Conservation (phyloP, 2,888 invertebrate genomes). For the Aphrophora alni region DNA sequence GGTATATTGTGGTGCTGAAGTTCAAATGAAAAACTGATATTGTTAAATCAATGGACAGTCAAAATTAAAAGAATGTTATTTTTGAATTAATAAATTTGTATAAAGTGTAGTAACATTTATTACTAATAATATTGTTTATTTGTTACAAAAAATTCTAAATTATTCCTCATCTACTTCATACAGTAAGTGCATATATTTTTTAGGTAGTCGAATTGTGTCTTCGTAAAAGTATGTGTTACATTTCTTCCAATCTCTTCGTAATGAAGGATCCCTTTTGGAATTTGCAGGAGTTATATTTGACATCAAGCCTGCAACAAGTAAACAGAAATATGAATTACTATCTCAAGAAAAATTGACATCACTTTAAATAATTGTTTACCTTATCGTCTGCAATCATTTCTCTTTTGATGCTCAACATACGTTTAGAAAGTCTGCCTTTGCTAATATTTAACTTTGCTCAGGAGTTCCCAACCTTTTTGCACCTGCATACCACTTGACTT, state of each 20-base stretch:
- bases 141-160: neutral
- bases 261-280: conserved; percentile 72
- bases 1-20: too few species aligned
- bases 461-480: too few species aligned
- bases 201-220: conserved; percentile 63
- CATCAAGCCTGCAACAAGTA: conserved; percentile 75
- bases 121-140: neutral
- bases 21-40: too few species aligned
- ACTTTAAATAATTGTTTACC: conserved; percentile 22
- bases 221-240: conserved; percentile 88
- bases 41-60: too few species aligned
- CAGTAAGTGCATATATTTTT: neutral
- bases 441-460: too few species aligned
- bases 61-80: too few species aligned
- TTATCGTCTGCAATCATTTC: too few species aligned
- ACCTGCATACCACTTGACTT: too few species aligned
- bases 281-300: conserved; percentile 69
- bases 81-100: too few species aligned
- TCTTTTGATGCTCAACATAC: too few species aligned
- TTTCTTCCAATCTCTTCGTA: conserved; percentile 71
- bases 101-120: too few species aligned
- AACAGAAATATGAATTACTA: conserved; percentile 36
- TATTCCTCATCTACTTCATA: neutral
- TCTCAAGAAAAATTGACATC: neutral
- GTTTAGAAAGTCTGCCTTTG: too few species aligned